Evolutionary conservation across 2,113 vertebrate species (phyloP), one percentile per base, ranked within the genome.

Genomic region (Crypturellus undulatus): DNA sequence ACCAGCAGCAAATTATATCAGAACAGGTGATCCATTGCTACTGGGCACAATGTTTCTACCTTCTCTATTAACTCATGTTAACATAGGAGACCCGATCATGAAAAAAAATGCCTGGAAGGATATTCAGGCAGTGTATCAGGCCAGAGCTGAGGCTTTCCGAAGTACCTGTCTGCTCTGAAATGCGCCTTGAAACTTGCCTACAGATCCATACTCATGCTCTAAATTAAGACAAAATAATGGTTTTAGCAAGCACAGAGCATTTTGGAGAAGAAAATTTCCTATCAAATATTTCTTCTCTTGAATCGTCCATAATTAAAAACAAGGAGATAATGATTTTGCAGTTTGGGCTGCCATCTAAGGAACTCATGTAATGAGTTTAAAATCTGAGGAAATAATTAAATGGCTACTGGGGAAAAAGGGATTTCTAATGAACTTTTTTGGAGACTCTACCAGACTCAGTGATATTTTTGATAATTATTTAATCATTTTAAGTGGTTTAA

Each of bases 401-500:
- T n/a, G 51, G 85, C 93, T 79, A 7, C 1, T 2, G 67, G 69
- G 25, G 28, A 10, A 24, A 42, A 78, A 90, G 43, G 25, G 38
- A 56, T 86, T 83, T 85, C 49, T 88, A 92, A 93, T 87, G 60
- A 81, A 43, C 64, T 68, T 78, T 84, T 73, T 87, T 36, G 40
- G 32, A 47, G 26, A 83, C 91, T 76, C 59, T 63, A 70, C 75
- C 68, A 79, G 58, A 51, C 22, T 26, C 21, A 24, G 75, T 63
- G 90, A 62, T 76, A 16, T 70, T 95, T 94, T 78, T 92, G 36
- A 72, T 93, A 80, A 89, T 58, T 80, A 84, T 91, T 94, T 64
- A 78, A 85, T 94, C 36, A 15, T 63, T 89, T 64, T 73, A 94
- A 92, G 73, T 26, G 32, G 25, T 49, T 52, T 76, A 36, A 83